These are phyloP conservation scores for Pungitius pungitius DNA, from an alignment of 2,113 vertebrate species.

Conservation along the genomic window DNA sequence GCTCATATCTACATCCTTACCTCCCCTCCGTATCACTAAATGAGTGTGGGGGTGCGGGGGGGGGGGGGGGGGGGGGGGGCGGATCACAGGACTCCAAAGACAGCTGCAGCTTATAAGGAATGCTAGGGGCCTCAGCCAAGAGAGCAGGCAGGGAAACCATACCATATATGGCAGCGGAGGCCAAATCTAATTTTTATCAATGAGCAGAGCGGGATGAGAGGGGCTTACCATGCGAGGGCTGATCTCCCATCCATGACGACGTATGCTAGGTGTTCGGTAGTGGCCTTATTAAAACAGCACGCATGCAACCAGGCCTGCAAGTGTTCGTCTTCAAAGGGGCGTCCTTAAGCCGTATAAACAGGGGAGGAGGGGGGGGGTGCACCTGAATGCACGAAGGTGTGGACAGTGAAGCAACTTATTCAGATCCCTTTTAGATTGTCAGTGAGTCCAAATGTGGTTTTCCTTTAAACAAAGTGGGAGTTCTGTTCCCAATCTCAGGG, in stretches of 20 bases:
- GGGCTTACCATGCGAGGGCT: constrained; percentile 64
- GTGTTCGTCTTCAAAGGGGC: constrained; percentile 51
- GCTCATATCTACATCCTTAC: constrained; percentile 68
- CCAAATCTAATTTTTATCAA: constrained; percentile 97
- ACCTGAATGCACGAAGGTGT: constrained; percentile 28
- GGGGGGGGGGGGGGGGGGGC: constrained; percentile 28
- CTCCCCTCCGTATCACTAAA: constrained; percentile 72
- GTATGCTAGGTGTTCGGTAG: constrained; percentile 43
- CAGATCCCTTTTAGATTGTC: background rate
- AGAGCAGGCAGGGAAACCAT: constrained; percentile 89
- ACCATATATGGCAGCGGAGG: constrained; percentile 98
- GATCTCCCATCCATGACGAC: constrained; percentile 55
- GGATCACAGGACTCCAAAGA: constrained; percentile 86
- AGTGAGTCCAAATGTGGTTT: background rate
- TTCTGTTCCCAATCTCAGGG: constrained; percentile 11
- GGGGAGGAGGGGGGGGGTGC: constrained; percentile 34
- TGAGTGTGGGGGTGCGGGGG: constrained; percentile 33
- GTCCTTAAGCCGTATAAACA: constrained; percentile 54
- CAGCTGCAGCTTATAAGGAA: constrained; percentile 98
- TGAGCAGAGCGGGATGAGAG: constrained; percentile 79
- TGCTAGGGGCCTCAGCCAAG: constrained; percentile 90
- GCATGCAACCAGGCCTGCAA: constrained; percentile 28
- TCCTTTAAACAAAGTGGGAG: background rate
- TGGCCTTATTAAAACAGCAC: constrained; percentile 47
- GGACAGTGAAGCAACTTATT: constrained; percentile 16